Conservation (phyloP, 2,797 vertebrate genomes). For the Petrocephalus schoutedeni region DNA sequence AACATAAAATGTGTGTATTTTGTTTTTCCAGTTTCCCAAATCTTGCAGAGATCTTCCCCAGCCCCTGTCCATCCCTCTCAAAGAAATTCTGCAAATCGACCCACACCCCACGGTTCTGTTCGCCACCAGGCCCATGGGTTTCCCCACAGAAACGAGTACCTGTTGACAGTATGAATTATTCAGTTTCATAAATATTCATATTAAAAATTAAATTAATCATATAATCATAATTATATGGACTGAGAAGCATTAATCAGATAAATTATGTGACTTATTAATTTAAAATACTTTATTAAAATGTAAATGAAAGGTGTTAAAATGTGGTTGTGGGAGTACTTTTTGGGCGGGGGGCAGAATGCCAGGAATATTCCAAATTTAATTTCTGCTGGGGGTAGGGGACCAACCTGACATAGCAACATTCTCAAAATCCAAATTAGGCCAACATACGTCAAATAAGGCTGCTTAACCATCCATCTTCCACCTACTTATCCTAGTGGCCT, state of each 20-base stretch:
- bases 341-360: background rate
- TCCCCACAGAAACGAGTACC: background rate
- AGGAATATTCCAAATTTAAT: background rate
- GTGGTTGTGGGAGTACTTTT: background rate
- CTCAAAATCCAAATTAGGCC: background rate
- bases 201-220: constrained; percentile 14
- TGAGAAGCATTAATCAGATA: constrained; percentile 1
- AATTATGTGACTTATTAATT: constrained; percentile 3
- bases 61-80: background rate
- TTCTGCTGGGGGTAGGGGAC: background rate
- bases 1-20: background rate
- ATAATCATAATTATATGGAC: constrained; percentile 9
- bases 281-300: constrained; percentile 12
- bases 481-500: background rate
- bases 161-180: constrained; percentile 13
- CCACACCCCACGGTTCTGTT: background rate
- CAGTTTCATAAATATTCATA: constrained; percentile 7
- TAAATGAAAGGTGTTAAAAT: constrained; percentile 14
- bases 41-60: background rate
- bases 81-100: background rate
- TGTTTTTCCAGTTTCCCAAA: background rate
- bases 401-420: background rate
- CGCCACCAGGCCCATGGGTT: background rate
- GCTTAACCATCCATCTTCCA: background rate
- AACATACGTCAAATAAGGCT: background rate